Conservation (phyloP, 2,797 vertebrate genomes). For the Clarias pachynema region DNA sequence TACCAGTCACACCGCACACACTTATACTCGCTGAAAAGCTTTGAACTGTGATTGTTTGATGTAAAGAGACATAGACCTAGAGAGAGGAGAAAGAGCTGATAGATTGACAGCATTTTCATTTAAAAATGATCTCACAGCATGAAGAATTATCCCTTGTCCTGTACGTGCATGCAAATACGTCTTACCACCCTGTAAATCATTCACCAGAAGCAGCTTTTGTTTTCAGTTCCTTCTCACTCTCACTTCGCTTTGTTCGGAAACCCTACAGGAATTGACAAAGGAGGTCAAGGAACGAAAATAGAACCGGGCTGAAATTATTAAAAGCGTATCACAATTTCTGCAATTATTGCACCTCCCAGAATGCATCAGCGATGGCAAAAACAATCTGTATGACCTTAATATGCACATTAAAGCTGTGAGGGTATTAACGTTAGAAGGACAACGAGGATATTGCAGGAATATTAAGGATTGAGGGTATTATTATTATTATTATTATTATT, state of each 20-base stretch:
- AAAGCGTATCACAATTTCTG: neutral
- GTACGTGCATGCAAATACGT: too few relatives aligned
- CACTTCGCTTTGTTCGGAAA: conserved; percentile 4
- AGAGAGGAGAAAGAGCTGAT: neutral
- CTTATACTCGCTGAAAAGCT: conserved; percentile 23
- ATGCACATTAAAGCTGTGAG: neutral
- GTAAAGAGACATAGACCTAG: neutral
- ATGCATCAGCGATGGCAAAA: neutral
- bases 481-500: neutral
- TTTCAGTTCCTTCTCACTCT: neutral
- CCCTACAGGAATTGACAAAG: conserved; percentile 9
- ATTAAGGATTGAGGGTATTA: neutral
- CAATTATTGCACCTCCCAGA: neutral
- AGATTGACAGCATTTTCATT: neutral
- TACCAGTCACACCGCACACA: conserved; percentile 15
- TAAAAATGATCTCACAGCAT: neutral
- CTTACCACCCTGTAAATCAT: neutral
- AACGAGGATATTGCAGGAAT: neutral
- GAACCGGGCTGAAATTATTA: neutral
- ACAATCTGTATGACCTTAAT: too few relatives aligned
- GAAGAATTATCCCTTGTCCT: neutral
- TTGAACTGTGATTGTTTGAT: conserved; percentile 46
- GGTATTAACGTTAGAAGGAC: too few relatives aligned
- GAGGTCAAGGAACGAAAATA: conserved; percentile 13
- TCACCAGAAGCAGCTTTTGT: neutral